Conservation (phyloP, 1,140 invertebrate genomes). For the Telenomus remus region DNA sequence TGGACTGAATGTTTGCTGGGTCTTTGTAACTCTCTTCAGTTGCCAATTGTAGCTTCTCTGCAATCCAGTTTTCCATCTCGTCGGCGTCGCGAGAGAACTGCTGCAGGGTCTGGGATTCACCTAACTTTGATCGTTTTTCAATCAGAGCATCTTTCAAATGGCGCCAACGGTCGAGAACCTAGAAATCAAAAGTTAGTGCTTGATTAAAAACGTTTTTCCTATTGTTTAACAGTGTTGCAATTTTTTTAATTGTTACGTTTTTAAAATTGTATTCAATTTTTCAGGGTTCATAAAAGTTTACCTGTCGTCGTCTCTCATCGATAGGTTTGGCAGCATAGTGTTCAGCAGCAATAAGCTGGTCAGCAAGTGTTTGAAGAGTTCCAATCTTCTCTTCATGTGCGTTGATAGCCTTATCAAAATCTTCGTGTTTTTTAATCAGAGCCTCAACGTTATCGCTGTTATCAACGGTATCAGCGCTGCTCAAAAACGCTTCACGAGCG, state of each 20-base stretch:
- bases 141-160: conserved; percentile 98
- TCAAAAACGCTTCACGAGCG: conserved; percentile 96
- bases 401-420: conserved; percentile 99
- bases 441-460: conserved; percentile 96
- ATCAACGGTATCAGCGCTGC: conserved; percentile 90
- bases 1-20: conserved; percentile 93
- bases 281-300: conserved; percentile 66
- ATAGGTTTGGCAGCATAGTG: conserved; percentile 96
- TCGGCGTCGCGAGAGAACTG: conserved; percentile 99
- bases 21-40: conserved; percentile 98
- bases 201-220: too few species aligned
- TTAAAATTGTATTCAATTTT: too few species aligned
- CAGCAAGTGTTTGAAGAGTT: conserved; percentile 92
- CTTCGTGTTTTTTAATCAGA: conserved; percentile 99
- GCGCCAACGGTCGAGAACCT: conserved; percentile 95
- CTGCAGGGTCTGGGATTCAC: conserved; percentile 98
- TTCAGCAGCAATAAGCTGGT: conserved; percentile 93
- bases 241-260: too few species aligned
- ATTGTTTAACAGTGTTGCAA: too few species aligned
- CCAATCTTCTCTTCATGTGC: conserved; percentile 99
- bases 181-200: too few species aligned
- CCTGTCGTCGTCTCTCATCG: conserved; percentile 93
- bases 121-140: conserved; percentile 95
- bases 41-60: conserved; percentile 96
- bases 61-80: conserved; percentile 99